Base-by-base conservation (phyloP, 2,888 invertebrate species). In the Cynaeus angustus region DNA sequence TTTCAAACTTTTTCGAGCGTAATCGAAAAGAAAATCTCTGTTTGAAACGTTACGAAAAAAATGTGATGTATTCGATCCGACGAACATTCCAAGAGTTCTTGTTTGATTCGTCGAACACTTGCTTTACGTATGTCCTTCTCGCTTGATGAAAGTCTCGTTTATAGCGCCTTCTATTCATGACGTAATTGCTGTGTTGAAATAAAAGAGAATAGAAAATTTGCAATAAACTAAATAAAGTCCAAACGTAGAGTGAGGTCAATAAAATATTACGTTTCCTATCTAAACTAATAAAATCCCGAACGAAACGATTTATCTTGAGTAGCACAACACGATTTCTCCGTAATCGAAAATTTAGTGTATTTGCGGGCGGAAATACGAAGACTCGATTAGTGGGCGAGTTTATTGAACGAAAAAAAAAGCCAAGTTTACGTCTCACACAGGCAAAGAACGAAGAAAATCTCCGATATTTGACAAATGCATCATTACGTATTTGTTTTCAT, bases 261-360 rank as follows among this genome's bases (percentile, higher is more conserved):
- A 67, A 67, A 59, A 61, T 67, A 52, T 67, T 52, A 59, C 67
- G 52, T 65, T 70, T 66, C 58, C 66, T 69, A 66, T 58, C 61
- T 69, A 66, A 70, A 70, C 66, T 66, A 70, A 66, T 69, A 69
- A 69, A 69, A 69, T 59, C 53, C 65, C 38, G 59, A 69, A 66
- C 58, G 69, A 69, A 30, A 41, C 69, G 69, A 66, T 69, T 69
- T 69, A 69, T 69, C 69, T 59, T 59, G 64, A 69, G 65, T 69
- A 56, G 65, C 14, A 26, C 66, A 52, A 56, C 45, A 69, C 69
- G 58, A 69, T 69, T 69, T 66, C 45, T 55, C 70, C 16, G 70
- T 70, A 70, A 70, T 70, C 70, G 70, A 66, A 70, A 70, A 66
- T 70, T 70, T 70, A 66, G 56, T 66, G 66, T 70, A 70, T 70